Percentiles rank a stretch among this genome's conserved stretches.
Evolutionary conservation across 1,140 invertebrate genomes (phyloP).

Genomic region (Zophobas atratus): DNA sequence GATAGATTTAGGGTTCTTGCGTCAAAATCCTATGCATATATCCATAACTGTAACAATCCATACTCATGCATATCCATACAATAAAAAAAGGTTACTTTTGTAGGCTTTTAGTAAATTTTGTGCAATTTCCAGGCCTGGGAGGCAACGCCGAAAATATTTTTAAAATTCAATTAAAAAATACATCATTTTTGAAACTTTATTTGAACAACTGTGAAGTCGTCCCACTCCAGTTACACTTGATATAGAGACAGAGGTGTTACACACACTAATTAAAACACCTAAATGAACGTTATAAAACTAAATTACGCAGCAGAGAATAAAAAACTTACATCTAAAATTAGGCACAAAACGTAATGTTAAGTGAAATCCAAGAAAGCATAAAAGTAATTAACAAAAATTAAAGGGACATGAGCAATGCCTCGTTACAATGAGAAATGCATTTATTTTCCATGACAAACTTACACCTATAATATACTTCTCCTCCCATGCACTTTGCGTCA

Average conservation of each 20-base stretch:
- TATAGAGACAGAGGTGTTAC: neutral
- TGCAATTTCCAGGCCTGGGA: too few species aligned
- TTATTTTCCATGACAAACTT: neutral
- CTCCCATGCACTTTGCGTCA: too few species aligned
- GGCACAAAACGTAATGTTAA: too few species aligned
- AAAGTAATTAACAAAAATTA: too few species aligned
- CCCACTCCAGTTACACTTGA: neutral
- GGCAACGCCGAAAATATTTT: too few species aligned
- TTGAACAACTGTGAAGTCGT: neutral
- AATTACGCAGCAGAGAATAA: neutral
- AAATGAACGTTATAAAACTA: neutral
- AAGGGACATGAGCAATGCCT: too few species aligned
- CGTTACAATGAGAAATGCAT: too few species aligned
- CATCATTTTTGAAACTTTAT: constrained; percentile 11
- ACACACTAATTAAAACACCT: neutral
- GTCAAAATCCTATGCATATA: too few species aligned
- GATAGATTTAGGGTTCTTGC: constrained; percentile 39
- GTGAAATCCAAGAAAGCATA: neutral
- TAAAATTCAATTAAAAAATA: neutral
- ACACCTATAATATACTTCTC: neutral
- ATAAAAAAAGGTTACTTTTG: too few species aligned
- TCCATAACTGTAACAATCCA: neutral
- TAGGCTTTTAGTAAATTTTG: too few species aligned
- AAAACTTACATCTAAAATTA: too few species aligned
- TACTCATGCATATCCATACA: constrained; percentile 2